Percentiles rank a stretch among this genome's conserved stretches.
Evolutionary conservation across 2,888 invertebrate species (phyloP).

Genomic region (Harpalus rubripes): DNA sequence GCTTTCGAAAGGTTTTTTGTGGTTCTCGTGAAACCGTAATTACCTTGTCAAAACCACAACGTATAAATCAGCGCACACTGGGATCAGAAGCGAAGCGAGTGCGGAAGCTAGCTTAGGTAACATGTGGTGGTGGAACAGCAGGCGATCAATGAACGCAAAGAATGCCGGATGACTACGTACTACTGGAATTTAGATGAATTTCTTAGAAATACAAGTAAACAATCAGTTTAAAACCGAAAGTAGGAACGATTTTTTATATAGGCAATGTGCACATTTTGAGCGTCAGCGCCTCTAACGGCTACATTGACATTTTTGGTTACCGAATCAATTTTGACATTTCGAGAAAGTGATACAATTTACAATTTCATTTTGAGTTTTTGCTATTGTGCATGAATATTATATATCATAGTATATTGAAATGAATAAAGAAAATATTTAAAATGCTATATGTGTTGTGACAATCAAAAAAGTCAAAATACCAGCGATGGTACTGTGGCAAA

Average conservation of each 20-base stretch:
- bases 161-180: background rate
- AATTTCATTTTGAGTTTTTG: too few relatives aligned
- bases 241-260: background rate
- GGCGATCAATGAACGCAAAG: slow-evolving; percentile 1
- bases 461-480: too few relatives aligned
- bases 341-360: too few relatives aligned
- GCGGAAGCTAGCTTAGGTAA: slow-evolving; percentile 19
- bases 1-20: slow-evolving; percentile 28
- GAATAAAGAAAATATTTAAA: too few relatives aligned
- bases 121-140: slow-evolving; percentile 7
- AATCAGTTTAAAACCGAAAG: background rate
- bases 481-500: too few relatives aligned
- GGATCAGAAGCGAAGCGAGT: slow-evolving; percentile 14
- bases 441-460: too few relatives aligned
- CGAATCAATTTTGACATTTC: too few relatives aligned
- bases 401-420: too few relatives aligned
- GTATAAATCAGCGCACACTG: slow-evolving; percentile 36
- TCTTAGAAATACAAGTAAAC: background rate
- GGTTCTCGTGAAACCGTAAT: slow-evolving; percentile 24
- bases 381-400: too few relatives aligned
- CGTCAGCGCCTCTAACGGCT: too few relatives aligned
- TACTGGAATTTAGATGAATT: background rate
- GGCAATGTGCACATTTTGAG: too few relatives aligned
- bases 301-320: too few relatives aligned
- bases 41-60: slow-evolving; percentile 35